Conservation (phyloP, 2,797 vertebrate genomes). For the Melanotaenia maccullochi region DNA sequence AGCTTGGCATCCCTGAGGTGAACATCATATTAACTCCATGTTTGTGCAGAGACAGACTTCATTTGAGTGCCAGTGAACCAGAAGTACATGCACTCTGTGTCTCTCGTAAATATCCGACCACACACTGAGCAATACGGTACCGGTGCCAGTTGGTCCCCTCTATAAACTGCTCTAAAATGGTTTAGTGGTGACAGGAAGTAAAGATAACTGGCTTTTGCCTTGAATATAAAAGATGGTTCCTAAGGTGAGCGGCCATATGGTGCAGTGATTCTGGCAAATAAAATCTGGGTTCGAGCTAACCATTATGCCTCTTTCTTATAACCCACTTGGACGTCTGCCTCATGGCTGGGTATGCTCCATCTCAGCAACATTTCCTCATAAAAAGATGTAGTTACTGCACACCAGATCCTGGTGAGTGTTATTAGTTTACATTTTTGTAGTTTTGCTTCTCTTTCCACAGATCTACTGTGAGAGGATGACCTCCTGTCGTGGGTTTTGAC, state of each 20-base stretch:
- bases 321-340: background rate
- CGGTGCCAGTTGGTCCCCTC: conserved; percentile 24
- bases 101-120: conserved; percentile 10
- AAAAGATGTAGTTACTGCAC: too few relatives aligned
- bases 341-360: background rate
- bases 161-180: conserved; percentile 16
- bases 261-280: conserved; percentile 2
- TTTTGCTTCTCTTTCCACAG: too few relatives aligned
- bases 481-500: too few relatives aligned
- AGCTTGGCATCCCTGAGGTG: conserved; percentile 65
- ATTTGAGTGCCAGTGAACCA: conserved; percentile 65
- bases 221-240: conserved; percentile 23
- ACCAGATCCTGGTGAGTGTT: too few relatives aligned
- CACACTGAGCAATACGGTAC: conserved; percentile 3
- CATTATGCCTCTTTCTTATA: background rate
- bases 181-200: conserved; percentile 20
- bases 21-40: conserved; percentile 73
- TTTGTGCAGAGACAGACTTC: conserved; percentile 62
- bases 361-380: background rate
- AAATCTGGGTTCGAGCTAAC: background rate
- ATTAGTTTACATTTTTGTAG: too few relatives aligned
- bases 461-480: too few relatives aligned
- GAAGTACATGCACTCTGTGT: conserved; percentile 8
- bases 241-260: conserved; percentile 7
- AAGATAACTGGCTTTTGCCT: conserved; percentile 25